These are phyloP conservation scores for Meliscaeva auricollis DNA, from an alignment of 2,888 invertebrate genomes.

Conservation along the genomic window DNA sequence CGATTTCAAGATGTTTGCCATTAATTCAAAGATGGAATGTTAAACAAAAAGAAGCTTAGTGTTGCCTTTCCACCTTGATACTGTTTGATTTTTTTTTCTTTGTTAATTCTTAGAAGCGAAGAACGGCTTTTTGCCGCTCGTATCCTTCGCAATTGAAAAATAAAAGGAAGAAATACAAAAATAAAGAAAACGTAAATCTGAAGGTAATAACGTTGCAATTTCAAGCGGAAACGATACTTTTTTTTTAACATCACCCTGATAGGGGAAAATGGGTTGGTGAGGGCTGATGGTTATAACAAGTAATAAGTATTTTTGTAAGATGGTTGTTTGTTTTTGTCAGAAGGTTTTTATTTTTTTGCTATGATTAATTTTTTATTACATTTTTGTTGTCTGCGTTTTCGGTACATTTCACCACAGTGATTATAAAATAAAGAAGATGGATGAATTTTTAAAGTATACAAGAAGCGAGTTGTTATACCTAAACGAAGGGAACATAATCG, in stretches of 20 bases:
- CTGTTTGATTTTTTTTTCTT: conserved; percentile 59
- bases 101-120: conserved; percentile 5
- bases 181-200: conserved; percentile 61
- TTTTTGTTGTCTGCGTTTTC: conserved; percentile 59
- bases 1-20: conserved; percentile 76
- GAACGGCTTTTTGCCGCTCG: conserved; percentile 23
- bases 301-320: conserved; percentile 76
- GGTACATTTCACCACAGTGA: conserved; percentile 54
- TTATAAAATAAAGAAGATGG: conserved; percentile 20
- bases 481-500: not conserved
- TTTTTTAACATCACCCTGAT: conserved; percentile 23
- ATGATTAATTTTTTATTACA: conserved; percentile 76
- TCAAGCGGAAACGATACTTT: conserved; percentile 72
- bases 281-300: conserved; percentile 63
- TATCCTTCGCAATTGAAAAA: conserved; percentile 7
- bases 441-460: conserved; percentile 21
- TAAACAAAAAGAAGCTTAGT: conserved; percentile 72
- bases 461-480: too few relatives aligned
- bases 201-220: conserved; percentile 75
- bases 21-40: conserved; percentile 75
- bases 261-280: not conserved
- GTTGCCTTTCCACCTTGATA: conserved; percentile 71
- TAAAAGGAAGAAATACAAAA: conserved; percentile 33
- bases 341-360: conserved; percentile 71
- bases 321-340: conserved; percentile 77